phyloP scores from a whole-genome alignment of 2,797 vertebrate genomes.

The Mionectes olivaceus region DNA sequence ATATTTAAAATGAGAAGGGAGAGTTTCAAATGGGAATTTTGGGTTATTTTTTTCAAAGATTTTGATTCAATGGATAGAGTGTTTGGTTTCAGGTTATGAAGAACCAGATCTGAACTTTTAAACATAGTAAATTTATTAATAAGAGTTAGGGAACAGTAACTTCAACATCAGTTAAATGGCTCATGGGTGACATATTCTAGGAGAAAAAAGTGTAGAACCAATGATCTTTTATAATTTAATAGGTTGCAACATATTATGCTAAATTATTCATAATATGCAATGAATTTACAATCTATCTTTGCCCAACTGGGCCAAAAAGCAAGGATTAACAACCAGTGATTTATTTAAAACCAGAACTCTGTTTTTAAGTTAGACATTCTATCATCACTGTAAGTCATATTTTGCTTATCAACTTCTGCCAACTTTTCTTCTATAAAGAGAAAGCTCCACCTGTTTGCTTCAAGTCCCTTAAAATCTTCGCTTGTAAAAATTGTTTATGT shows the following conservation, averaged over 20 bases:
- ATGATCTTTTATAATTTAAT: neutral
- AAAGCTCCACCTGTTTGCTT: neutral
- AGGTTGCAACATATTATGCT: neutral
- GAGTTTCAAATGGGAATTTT: neutral
- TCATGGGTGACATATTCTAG: neutral
- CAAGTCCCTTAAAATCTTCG: neutral
- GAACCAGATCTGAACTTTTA: neutral
- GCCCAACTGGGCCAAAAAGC: neutral
- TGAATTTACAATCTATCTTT: neutral
- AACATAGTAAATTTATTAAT: neutral
- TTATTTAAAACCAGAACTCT: neutral
- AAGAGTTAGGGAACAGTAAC: neutral
- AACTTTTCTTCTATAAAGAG: neutral
- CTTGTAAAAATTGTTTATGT: neutral
- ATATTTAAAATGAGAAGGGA: neutral
- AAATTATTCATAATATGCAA: neutral
- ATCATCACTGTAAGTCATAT: neutral
- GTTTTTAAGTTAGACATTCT: neutral
- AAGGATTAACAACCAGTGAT: neutral
- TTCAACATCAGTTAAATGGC: neutral
- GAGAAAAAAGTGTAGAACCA: neutral
- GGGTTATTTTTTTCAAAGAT: rapidly evolving
- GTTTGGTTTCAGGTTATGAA: neutral
- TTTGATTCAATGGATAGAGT: neutral
- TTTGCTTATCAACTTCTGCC: neutral